Evolutionary conservation across 2,888 invertebrate species (phyloP).

Genomic region (Colostygia pectinataria): DNA sequence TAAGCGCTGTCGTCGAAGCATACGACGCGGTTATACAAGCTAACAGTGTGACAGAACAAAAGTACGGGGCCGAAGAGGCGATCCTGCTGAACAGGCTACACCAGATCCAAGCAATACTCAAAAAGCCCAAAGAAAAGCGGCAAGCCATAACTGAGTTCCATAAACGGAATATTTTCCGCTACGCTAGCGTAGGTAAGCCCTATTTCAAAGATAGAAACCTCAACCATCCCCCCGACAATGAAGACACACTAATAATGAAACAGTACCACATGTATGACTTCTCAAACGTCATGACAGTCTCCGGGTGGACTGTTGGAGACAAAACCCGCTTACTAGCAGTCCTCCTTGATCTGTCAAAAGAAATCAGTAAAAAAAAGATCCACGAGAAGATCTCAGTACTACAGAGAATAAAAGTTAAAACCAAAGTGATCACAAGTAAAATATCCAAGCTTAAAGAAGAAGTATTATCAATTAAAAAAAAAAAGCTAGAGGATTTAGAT

Average conservation of each 20-base stretch:
- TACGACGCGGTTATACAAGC: slow-evolving; percentile 7
- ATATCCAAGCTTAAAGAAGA: slow-evolving; percentile 44
- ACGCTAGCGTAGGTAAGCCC: slow-evolving; percentile 68
- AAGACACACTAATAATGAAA: slow-evolving; percentile 76
- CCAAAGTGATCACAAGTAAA: slow-evolving; percentile 28
- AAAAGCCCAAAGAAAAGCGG: background rate
- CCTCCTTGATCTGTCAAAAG: slow-evolving; percentile 65
- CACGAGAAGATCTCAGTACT: slow-evolving; percentile 47
- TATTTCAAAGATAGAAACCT: slow-evolving; percentile 86
- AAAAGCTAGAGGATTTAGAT: slow-evolving; percentile 52
- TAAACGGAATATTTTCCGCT: slow-evolving; percentile 4
- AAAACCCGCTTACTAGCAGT: slow-evolving; percentile 78
- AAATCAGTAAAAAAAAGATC: slow-evolving; percentile 44
- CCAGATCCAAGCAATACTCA: background rate
- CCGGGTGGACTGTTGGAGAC: slow-evolving; percentile 83
- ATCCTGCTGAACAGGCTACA: slow-evolving; percentile 2
- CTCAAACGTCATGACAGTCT: slow-evolving; percentile 64
- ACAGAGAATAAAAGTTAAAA: slow-evolving; percentile 28
- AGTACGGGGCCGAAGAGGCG: slow-evolving; percentile 1
- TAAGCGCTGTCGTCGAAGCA: background rate
- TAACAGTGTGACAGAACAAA: background rate
- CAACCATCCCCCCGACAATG: slow-evolving; percentile 82
- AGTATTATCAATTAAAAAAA: slow-evolving; percentile 43
- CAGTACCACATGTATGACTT: slow-evolving; percentile 70
- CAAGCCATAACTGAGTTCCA: background rate